These are phyloP conservation scores for Amphimedon queenslandica DNA, from an alignment of 37 sponge, comb jelly and placozoan species.

Conservation along the genomic window DNA sequence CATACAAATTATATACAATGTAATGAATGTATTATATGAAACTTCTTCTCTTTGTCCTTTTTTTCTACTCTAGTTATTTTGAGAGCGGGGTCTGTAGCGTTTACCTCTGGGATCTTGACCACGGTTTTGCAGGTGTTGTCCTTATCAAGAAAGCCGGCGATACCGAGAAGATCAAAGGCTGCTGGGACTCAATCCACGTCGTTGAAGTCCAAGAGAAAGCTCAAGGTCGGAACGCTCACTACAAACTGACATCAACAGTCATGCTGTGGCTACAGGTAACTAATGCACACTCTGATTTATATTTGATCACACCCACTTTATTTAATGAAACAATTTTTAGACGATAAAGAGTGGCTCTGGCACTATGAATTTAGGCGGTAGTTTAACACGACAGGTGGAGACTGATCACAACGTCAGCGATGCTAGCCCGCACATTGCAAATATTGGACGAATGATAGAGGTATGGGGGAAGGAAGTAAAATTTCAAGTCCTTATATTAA, in stretches of 20 bases:
- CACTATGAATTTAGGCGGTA: conserved; percentile 95
- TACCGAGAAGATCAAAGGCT: conserved; percentile 89
- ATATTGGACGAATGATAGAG: conserved; percentile 94
- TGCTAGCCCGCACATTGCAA: conserved; percentile 87
- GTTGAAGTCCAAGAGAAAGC: conserved; percentile 94
- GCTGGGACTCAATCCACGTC: conserved; percentile 99
- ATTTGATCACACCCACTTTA: not conserved
- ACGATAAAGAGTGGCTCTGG: conserved; percentile 87
- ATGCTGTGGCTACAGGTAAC: conserved; percentile 90
- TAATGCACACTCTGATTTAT: not conserved
- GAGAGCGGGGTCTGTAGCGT: conserved; percentile 94
- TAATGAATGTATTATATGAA: too few relatives aligned
- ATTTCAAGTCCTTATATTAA: too few relatives aligned
- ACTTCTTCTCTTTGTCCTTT: too few relatives aligned
- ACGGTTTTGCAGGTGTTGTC: conserved; percentile 91
- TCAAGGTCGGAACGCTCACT: conserved; percentile 85
- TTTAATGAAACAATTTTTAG: conserved; percentile 16
- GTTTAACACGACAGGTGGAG: conserved; percentile 85
- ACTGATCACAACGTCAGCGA: conserved; percentile 74
- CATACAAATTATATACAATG: too few relatives aligned
- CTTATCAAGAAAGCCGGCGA: conserved; percentile 97
- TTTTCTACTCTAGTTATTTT: conserved; percentile 66
- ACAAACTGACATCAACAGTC: conserved; percentile 96
- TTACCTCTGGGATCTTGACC: conserved; percentile 97
- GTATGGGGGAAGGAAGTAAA: conserved; percentile 6